Evolutionary conservation across 2,113 vertebrate species (phyloP).

Genomic region (Burhinus oedicnemus): DNA sequence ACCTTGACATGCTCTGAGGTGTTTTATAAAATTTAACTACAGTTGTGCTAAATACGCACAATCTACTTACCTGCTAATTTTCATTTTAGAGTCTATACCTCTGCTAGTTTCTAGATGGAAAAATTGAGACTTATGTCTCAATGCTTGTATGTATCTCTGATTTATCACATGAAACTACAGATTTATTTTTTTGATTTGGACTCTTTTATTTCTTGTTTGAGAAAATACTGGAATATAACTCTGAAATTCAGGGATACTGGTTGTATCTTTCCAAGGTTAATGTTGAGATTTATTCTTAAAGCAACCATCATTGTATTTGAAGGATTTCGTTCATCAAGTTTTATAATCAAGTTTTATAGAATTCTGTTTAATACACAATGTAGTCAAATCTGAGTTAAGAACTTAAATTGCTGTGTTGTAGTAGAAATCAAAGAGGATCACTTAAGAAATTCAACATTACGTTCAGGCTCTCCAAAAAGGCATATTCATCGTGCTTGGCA

Average conservation of each 20-base stretch:
- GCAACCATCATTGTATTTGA: not conserved
- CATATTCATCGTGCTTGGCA: not conserved
- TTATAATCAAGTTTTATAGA: not conserved
- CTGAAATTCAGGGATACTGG: not conserved
- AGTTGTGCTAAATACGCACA: not conserved
- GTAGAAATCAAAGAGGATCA: not conserved
- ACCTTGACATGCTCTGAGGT: not conserved
- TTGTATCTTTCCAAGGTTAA: not conserved
- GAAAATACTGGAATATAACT: not conserved
- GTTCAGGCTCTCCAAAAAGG: not conserved
- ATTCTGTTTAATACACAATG: not conserved
- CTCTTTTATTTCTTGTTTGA: not conserved
- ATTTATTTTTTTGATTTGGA: not conserved
- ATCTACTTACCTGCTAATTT: not conserved
- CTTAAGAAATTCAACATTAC: not conserved
- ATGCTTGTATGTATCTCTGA: not conserved
- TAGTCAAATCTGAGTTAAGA: not conserved
- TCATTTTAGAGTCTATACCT: not conserved
- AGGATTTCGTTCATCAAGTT: not conserved
- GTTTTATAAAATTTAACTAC: not conserved
- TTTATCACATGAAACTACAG: not conserved
- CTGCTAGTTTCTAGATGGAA: not conserved
- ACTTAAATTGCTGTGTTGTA: not conserved
- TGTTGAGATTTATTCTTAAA: not conserved
- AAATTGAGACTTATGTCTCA: rapidly evolving